Evolutionary conservation across 2,888 invertebrate species (phyloP), one percentile per base, ranked within the genome.

Genomic region (Caenorhabditis macrosperma): DNA sequence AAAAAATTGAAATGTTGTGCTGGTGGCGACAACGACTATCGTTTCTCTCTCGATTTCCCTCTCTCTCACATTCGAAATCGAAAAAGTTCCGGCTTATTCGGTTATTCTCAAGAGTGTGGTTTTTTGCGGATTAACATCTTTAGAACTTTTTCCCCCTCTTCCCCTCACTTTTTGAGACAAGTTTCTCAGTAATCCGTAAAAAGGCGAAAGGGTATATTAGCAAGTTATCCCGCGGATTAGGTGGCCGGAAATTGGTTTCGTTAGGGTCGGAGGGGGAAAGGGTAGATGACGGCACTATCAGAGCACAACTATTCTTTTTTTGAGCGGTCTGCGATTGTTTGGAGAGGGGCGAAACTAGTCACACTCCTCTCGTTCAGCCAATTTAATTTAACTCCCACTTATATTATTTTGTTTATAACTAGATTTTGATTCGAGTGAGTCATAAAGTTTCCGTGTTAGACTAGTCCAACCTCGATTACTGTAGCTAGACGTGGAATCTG

Each of bases 91-190:
- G 46, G 17, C 20, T 46, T 20, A 46, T 17, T 57, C 52, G 50
- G 50, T 52, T 52, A 71, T 71, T 71, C 71, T 55, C 54, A 46
- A 71, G 71, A 54, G 61, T 33, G 44, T 61, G 54, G 22, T 50
- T 24, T 38, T 69, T 30, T 59, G 38, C 15, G 38, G 38, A 38
- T 38, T 38, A 38, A 38, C 38, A 38, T 38, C 38, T 38, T 38
- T 12, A 2, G 38, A 38, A 38, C 38, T 38, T 38, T 38, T 38
- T 9, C 12, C 38, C 15, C 7, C 38, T 68, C 35, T 30, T 54
- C 50, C 26, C 22, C 22, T 24, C n/a, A 1, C 48, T 63, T 17
- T 60, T 44, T n/a, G 26, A 26, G 52, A 52, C 52, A 28, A 26
- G 28, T 26, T 26, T 17, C 46, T 20, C n/a, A 5, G 46, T 46